Evolutionary conservation across 1,140 invertebrate species (phyloP), one percentile per base, ranked within the genome.

Genomic region (Drosophila repleta): DNA sequence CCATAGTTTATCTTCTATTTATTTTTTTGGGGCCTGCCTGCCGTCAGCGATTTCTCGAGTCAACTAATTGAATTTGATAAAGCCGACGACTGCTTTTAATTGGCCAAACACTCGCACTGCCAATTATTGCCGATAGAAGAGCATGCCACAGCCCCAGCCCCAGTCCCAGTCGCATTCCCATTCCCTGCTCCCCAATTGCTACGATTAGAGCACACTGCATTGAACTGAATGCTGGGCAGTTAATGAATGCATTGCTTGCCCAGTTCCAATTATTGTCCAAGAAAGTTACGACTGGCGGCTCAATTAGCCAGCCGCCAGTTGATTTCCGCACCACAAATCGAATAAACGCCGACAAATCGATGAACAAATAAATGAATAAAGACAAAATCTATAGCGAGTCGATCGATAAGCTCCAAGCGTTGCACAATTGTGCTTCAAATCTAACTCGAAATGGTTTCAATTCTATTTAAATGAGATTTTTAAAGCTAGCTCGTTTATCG

Each of bases 61-160:
- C 53, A 39, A 69, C 78, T 83, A 80, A 83, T 83, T 83, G 80
- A 83, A 80, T 81, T 81, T 81, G 78, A 81, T 81, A 81, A 81
- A 76, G 64, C 55, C 68, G 64, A 63, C 69, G 69, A 64, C 43
- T 73, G 67, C 72, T 79, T 79, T 79, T 79, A 80, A 80, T 80
- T 80, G 78, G 73, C 58, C 72, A 72, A 79, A 66, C 72, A 75
- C 64, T 68, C 67, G 52, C 67, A 48, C 65, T 29, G 48, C 68
- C 76, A 85, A 85, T 85, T 80, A 80, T 79, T 72, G 51, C 41
- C 51, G 60, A 76, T 77, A 77, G 18, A 18, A 48, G 52, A 56
- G 18, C 29, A 45, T 21, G 37, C 26, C 29, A 6, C 18, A 17
- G 1, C 11, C 37, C 53, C 37, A 10, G 24, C n/a, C 8, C 10